Percentiles rank a stretch among this genome's conserved stretches.
These are phyloP conservation scores for Lagorchestes hirsutus DNA, from an alignment of 2,797 vertebrate genomes.

Conservation along the genomic window DNA sequence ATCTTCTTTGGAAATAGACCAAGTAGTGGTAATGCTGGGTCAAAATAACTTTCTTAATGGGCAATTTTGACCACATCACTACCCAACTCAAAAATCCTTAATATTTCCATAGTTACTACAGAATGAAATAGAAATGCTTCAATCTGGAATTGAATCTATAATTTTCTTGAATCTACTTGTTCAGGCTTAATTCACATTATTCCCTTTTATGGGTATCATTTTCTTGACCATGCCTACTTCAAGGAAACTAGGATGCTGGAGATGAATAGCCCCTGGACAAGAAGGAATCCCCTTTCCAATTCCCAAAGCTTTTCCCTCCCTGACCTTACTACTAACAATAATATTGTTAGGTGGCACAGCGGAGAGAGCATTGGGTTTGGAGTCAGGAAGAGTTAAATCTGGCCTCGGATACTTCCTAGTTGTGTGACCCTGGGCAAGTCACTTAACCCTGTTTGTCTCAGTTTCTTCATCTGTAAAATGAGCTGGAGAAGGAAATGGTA, in stretches of 20 bases:
- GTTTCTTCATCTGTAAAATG: not conserved
- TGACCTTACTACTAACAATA: fast-evolving
- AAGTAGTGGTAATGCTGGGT: no score
- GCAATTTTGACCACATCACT: not conserved
- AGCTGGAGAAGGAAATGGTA: not conserved
- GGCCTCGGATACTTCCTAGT: no score
- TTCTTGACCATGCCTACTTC: not conserved
- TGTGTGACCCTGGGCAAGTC: not conserved
- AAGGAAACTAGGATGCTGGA: not conserved
- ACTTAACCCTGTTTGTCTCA: not conserved
- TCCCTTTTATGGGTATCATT: not conserved
- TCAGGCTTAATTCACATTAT: not conserved
- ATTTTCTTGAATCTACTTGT: not conserved
- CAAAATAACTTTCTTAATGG: not conserved
- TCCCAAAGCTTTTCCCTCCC: not conserved
- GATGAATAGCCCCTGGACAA: not conserved
- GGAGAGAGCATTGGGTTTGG: no score
- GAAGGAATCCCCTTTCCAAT: not conserved
- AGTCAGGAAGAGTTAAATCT: not conserved
- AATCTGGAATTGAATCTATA: not conserved
- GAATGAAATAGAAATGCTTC: not conserved
- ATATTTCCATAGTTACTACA: not conserved
- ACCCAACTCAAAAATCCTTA: not conserved
- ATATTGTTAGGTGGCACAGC: no score
- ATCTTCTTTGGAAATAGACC: no score